Conservation (phyloP, 1,140 invertebrate genomes). For the Zaprionus davidi region DNA sequence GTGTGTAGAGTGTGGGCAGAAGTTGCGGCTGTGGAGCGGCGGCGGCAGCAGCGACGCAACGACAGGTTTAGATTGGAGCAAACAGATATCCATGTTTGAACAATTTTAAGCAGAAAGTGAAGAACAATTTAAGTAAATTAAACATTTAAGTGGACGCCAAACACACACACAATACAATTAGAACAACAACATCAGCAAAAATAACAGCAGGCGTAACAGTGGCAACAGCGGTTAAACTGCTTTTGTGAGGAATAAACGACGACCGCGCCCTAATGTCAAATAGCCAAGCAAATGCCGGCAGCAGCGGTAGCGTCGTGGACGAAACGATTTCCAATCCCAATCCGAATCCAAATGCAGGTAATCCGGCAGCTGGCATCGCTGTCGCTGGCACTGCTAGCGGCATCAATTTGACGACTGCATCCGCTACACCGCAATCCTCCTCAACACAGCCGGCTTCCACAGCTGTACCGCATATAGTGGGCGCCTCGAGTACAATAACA, state of each 20-base stretch:
- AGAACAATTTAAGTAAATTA: constrained; percentile 42
- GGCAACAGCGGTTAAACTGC: constrained; percentile 54
- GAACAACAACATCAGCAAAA: constrained; percentile 35
- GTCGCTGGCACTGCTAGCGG: constrained; percentile 32
- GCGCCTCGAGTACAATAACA: constrained; percentile 42
- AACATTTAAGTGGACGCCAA: constrained; percentile 28
- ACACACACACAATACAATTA: constrained; percentile 14
- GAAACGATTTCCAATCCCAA: constrained; percentile 55
- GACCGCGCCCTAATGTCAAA: constrained; percentile 83
- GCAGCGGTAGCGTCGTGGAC: constrained; percentile 73
- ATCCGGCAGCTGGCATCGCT: constrained; percentile 33
- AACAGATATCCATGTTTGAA: constrained; percentile 33
- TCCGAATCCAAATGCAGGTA: constrained; percentile 30
- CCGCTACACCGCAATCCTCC: constrained; percentile 47
- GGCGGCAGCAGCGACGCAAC: constrained; percentile 37
- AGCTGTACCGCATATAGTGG: constrained; percentile 21
- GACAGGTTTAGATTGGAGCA: constrained; percentile 57
- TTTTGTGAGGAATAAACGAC: constrained; percentile 48
- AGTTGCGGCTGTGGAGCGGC: constrained; percentile 55
- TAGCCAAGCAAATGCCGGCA: constrained; percentile 79
- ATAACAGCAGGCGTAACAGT: constrained; percentile 29
- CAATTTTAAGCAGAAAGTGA: constrained; percentile 39
- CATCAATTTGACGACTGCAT: constrained; percentile 39
- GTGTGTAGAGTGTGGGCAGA: constrained; percentile 67
- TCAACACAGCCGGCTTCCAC: constrained; percentile 18